A percentile compares a stretch with the other conserved stretches of the same genome.
phyloP scores from a whole-genome alignment of 2,888 invertebrate species.

The Agelastica alni region DNA sequence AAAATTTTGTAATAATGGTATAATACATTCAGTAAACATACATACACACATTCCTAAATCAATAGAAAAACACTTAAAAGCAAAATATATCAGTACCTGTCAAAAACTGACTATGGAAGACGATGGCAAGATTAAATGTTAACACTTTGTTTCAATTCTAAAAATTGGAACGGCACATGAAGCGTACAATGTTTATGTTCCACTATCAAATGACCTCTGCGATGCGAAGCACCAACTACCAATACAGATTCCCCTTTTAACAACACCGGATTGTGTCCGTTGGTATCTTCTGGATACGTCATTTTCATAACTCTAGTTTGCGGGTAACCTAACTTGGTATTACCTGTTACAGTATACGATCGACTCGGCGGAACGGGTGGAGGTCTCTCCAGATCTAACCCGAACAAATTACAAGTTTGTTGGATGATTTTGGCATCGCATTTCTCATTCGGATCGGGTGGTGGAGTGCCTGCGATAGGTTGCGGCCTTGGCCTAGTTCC shows the following conservation, averaged over 20 bases:
- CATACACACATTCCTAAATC: not conserved
- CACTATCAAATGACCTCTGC: constrained; percentile 85
- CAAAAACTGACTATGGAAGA: constrained; percentile 15
- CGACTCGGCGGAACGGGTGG: constrained; percentile 91
- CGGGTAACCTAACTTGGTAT: constrained; percentile 90
- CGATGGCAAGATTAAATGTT: constrained; percentile 50
- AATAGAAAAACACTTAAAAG: constrained; percentile 13
- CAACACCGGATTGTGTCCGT: constrained; percentile 64
- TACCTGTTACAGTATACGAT: constrained; percentile 87
- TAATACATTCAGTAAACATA: constrained; percentile 9
- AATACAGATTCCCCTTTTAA: constrained; percentile 85
- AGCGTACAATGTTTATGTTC: constrained; percentile 73
- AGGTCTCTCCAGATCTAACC: constrained; percentile 87
- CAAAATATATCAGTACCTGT: constrained; percentile 20
- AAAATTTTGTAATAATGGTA: too few relatives aligned
- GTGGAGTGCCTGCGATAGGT: constrained; percentile 86
- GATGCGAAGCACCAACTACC: constrained; percentile 84
- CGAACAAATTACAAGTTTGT: constrained; percentile 87
- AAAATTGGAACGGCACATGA: constrained; percentile 82
- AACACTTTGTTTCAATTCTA: constrained; percentile 68
- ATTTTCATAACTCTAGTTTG: constrained; percentile 90
- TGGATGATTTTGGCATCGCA: constrained; percentile 88
- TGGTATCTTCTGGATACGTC: constrained; percentile 71
- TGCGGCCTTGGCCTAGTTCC: constrained; percentile 77
- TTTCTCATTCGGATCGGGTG: constrained; percentile 81